Conservation (phyloP, 1,140 invertebrate species). For the Euura lappo region DNA sequence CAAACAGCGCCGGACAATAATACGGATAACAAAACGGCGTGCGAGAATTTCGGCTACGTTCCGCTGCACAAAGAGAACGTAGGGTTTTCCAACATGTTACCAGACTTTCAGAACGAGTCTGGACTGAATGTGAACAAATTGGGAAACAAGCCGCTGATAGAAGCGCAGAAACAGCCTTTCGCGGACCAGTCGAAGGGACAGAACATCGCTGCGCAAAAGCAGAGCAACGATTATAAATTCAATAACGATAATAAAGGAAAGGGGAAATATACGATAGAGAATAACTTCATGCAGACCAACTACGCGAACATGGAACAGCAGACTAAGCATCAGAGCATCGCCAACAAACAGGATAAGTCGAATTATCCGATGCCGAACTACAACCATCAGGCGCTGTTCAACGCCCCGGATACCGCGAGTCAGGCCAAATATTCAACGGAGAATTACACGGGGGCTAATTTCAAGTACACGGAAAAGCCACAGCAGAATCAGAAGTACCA, state of each 20-base stretch:
- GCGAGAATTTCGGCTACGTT: slow-evolving; percentile 53
- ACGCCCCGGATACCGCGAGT: slow-evolving; percentile 32
- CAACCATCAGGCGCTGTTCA: slow-evolving; percentile 48
- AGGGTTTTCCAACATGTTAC: slow-evolving; percentile 32
- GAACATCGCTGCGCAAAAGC: slow-evolving; percentile 30
- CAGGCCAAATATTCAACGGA: slow-evolving; percentile 46
- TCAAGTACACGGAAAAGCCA: slow-evolving; percentile 48
- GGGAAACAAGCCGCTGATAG: slow-evolving; percentile 35
- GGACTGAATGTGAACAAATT: slow-evolving; percentile 44
- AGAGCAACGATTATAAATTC: slow-evolving; percentile 44
- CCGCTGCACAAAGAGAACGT: slow-evolving; percentile 49
- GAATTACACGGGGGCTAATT: slow-evolving; percentile 47
- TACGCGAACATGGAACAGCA: slow-evolving; percentile 36
- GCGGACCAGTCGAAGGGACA: slow-evolving; percentile 44
- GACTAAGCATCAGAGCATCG: slow-evolving; percentile 34
- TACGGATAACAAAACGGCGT: slow-evolving; percentile 46
- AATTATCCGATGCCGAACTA: slow-evolving; percentile 44
- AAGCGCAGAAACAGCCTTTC: slow-evolving; percentile 38
- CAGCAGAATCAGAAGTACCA: slow-evolving; percentile 53
- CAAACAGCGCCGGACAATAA: slow-evolving; percentile 27
- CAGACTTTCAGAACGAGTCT: not conserved
- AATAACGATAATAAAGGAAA: slow-evolving; percentile 45
- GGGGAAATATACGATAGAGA: slow-evolving; percentile 50
- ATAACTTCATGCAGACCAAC: slow-evolving; percentile 50
- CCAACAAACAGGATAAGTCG: slow-evolving; percentile 48